Base-by-base conservation (phyloP, 1,140 invertebrate genomes). In the Belonocnema kinseyi region DNA sequence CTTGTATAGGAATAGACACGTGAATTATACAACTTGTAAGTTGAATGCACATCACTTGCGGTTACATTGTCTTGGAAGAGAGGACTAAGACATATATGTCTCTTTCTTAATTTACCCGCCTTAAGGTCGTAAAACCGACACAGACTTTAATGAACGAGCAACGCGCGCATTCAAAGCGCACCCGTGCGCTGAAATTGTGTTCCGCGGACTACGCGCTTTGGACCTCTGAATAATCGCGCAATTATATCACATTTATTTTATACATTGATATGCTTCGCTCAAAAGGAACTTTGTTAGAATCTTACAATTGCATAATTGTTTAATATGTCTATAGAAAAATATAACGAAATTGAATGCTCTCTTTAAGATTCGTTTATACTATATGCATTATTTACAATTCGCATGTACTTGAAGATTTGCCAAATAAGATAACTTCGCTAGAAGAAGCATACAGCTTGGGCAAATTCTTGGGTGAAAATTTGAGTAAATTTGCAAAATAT, bases 111-210 rank as follows among this genome's bases (percentile, higher is more conserved):
- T 54, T 54, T 54, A 54, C 53, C 16, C 53, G 53, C 17, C 53
- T 54, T 54, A 17, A 17, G 53, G 53, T 54, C 53, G 53, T 54
- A 54, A 54, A 54, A 17, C 53, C 17, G n/a, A 19, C 13, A 26
- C 40, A 66, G 58, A 66, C 26, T 6, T 26, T 33, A 33, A 61
- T 26, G 21, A 61, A 61, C 3, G 21, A 61, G 21, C 12, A 66
- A 13, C 54, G 66, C 53, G 50, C 50, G 17, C 6, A 66, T 53
- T 40, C 17, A 61, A 78, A 80, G 56, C 73, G 77, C 46, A 33
- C 12, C 50, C 50, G 76, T 8, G 14, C 72, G 56, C 56, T 80
- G 13, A 40, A 13, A 66, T 66, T 16, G 14, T 33, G 21, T 4
- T 14, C 17, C 21, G 5, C 12, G 21, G 33, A 56, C n/a, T n/a